Conservation (phyloP, 2,797 vertebrate genomes). For the Lophius americanus region DNA sequence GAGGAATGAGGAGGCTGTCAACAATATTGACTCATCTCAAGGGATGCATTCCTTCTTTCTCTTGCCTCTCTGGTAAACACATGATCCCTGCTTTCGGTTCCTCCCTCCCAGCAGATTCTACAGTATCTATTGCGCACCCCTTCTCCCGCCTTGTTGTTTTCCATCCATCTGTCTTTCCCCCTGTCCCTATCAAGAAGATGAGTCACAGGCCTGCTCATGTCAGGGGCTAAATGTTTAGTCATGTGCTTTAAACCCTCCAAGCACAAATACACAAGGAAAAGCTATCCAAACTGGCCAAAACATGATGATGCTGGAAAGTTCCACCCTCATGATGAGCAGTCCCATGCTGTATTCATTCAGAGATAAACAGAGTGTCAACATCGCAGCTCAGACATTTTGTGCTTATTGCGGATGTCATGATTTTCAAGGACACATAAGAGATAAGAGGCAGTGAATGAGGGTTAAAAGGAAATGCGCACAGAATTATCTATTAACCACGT, state of each 20-base stretch:
- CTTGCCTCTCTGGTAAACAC: conserved; percentile 65
- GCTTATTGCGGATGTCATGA: conserved; percentile 54
- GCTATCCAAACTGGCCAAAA: conserved; percentile 55
- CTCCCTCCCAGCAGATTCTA: conserved; percentile 79
- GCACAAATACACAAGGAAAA: conserved; percentile 45
- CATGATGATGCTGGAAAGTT: conserved; percentile 70
- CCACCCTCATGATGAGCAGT: conserved; percentile 64
- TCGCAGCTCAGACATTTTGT: conserved; percentile 59
- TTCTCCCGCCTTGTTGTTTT: conserved; percentile 69
- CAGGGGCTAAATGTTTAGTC: conserved; percentile 88
- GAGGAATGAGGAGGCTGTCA: conserved; percentile 63
- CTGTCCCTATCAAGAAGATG: conserved; percentile 73
- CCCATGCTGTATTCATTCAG: conserved; percentile 51
- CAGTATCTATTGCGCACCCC: conserved; percentile 55
- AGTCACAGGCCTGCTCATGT: conserved; percentile 71
- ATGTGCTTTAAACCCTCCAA: conserved; percentile 82
- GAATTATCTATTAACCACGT: conserved; percentile 27
- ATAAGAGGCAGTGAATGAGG: conserved; percentile 50
- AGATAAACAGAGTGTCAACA: conserved; percentile 72
- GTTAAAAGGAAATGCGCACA: conserved; percentile 23
- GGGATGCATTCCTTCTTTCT: conserved; percentile 66
- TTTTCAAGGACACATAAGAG: conserved; percentile 56
- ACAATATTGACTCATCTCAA: conserved; percentile 71
- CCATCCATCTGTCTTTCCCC: conserved; percentile 67
- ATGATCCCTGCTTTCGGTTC: conserved; percentile 69